Base-by-base conservation (phyloP, 2,888 invertebrate species). In the Plebejus anna region DNA sequence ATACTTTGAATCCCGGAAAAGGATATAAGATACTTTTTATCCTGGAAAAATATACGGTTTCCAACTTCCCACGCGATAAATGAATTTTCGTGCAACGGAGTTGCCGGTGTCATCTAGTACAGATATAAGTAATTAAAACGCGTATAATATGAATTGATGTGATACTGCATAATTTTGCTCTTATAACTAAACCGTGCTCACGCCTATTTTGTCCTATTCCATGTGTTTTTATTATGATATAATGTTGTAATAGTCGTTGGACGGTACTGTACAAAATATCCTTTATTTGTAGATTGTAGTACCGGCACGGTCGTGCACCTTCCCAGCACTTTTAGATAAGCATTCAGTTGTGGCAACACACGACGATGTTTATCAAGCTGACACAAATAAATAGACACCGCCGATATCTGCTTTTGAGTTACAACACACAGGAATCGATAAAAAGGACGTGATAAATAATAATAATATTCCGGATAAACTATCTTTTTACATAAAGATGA, bases 301-400 rank as follows among this genome's bases (percentile, higher is more conserved):
- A 66, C 61, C 61, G 22, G 22, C 22, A 61, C 66, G 32, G 32
- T 32, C 66, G 66, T 66, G 32, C 66, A 66, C 32, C 66, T 66
- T 66, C 22, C 22, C 32, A 66, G 32, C 66, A 36, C 66, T 66
- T 28, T 51, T 22, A 51, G 73, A 73, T 73, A 73, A 73, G 73
- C 51, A 16, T 51, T 47, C 22, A 22, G 73, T 73, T 73, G 38
- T 71, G 71, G 11, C 73, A 73, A 73, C 73, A 73, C 47, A 51
- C 47, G 42, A 47, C 73, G 73, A 73, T 51, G 73, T 28, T 72
- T 73, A 73, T 73, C 73, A 9, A 32, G 16, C 73, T 32, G 73
- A 28, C 51, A 73, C 55, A 73, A 73, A 51, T 51, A 51, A 51
- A 72, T 47, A 47, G 47, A 73, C 73, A 28, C 73, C 7, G 51